Evolutionary conservation across 2,888 invertebrate species (phyloP).

Genomic region (Tiliacea citrago): DNA sequence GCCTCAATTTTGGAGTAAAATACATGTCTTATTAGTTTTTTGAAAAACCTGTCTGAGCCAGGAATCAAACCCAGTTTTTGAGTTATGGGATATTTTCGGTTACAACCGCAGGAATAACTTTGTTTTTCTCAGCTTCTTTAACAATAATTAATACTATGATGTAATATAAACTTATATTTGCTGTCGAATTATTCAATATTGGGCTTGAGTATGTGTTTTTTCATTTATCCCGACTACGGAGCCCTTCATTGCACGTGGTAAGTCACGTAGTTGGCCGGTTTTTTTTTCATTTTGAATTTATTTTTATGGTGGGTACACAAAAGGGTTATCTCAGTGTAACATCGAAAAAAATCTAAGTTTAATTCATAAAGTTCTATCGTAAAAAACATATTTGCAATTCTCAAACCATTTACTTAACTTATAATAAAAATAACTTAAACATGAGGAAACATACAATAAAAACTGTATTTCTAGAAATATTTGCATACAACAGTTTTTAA

Average conservation of each 20-base stretch:
- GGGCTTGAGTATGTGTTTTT: neutral
- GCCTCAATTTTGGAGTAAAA: neutral
- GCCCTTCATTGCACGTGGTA: no score
- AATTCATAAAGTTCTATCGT: slow-evolving; percentile 11
- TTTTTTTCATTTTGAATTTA: neutral
- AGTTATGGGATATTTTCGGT: neutral
- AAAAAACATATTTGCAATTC: slow-evolving; percentile 58
- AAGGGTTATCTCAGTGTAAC: neutral
- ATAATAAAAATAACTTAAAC: slow-evolving; percentile 74
- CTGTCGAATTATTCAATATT: neutral
- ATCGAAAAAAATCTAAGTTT: no score
- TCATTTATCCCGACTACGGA: neutral
- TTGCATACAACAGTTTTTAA: slow-evolving; percentile 87
- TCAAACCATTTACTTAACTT: slow-evolving; percentile 63
- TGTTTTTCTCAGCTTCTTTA: neutral
- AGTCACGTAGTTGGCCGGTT: no score
- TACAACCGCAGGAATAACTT: neutral
- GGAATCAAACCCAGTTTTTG: neutral
- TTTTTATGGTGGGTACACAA: neutral
- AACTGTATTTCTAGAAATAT: slow-evolving; percentile 89
- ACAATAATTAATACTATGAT: no score
- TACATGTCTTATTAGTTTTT: neutral
- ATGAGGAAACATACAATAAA: slow-evolving; percentile 85
- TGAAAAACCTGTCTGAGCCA: neutral
- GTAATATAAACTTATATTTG: neutral